phyloP scores from a whole-genome alignment of 2,888 invertebrate species.

The Morinoia aosen region DNA sequence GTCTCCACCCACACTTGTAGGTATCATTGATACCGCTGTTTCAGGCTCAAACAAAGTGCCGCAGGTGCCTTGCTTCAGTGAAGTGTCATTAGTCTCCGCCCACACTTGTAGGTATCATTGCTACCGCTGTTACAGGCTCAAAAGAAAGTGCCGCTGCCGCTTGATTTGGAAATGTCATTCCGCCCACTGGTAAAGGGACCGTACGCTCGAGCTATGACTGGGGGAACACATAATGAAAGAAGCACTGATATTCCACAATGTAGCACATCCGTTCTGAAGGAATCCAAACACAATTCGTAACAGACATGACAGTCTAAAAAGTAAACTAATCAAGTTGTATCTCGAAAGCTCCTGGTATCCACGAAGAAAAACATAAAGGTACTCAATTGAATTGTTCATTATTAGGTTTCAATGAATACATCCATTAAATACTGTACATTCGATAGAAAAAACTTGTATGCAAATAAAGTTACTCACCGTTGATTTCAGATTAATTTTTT shows the following conservation, averaged over 20 bases:
- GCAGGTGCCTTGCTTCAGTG: too few relatives aligned
- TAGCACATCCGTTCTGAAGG: background rate
- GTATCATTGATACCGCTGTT: too few relatives aligned
- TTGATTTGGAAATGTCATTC: background rate
- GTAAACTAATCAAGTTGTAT: background rate
- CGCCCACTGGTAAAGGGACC: background rate
- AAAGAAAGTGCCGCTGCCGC: background rate
- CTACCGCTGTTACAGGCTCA: background rate
- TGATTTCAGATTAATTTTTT: too few relatives aligned
- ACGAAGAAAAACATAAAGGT: background rate
- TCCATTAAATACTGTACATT: too few relatives aligned
- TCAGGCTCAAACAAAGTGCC: too few relatives aligned
- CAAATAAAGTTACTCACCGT: too few relatives aligned
- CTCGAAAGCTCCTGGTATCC: background rate
- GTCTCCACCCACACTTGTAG: too few relatives aligned
- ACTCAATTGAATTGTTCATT: background rate
- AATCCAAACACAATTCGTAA: background rate
- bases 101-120: background rate
- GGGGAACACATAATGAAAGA: background rate
- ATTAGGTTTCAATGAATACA: too few relatives aligned
- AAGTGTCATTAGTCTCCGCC: background rate
- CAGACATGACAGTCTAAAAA: background rate
- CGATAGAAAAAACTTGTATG: too few relatives aligned
- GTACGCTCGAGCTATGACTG: background rate
- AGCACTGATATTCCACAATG: background rate